Percentiles rank a stretch among this genome's conserved stretches.
phyloP scores from a whole-genome alignment of 2,113 vertebrate species.

The Petromus typicus region DNA sequence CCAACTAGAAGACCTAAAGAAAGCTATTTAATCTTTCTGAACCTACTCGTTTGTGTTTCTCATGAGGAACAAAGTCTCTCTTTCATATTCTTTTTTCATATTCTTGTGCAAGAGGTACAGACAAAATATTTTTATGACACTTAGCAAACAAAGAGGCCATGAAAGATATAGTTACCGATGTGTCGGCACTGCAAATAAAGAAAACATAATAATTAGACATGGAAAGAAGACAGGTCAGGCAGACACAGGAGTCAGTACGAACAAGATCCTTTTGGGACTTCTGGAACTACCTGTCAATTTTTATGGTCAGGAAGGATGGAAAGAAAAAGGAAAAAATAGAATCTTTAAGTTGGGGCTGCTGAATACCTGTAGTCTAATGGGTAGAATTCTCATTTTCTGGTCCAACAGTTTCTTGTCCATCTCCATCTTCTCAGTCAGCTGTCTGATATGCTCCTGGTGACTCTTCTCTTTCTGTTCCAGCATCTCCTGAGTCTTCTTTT shows the following conservation, averaged over 20 bases:
- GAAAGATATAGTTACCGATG: not conserved
- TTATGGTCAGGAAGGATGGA: not conserved
- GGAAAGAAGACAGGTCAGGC: not conserved
- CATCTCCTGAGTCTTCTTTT: constrained; percentile 49
- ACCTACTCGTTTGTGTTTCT: not conserved
- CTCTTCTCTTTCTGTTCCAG: constrained; percentile 54
- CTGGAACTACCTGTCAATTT: not conserved
- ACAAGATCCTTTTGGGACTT: not conserved
- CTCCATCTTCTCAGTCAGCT: constrained; percentile 17
- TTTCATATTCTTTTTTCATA: not conserved
- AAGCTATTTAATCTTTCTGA: constrained; percentile 1
- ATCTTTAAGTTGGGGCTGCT: not conserved
- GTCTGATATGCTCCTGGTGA: constrained; percentile 48
- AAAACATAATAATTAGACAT: not conserved
- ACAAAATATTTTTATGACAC: not conserved
- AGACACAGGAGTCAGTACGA: not conserved
- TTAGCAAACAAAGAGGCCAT: not conserved
- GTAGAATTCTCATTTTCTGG: fast-evolving
- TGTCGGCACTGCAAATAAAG: not conserved
- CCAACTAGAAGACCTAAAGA: not conserved
- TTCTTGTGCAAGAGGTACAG: not conserved
- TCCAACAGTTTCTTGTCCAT: constrained; percentile 42
- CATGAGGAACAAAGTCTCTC: not conserved
- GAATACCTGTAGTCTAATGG: constrained; percentile 65
- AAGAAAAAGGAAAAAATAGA: not conserved